Evolutionary conservation across 2,797 vertebrate species (phyloP).

Genomic region (Prunella strophiata): DNA sequence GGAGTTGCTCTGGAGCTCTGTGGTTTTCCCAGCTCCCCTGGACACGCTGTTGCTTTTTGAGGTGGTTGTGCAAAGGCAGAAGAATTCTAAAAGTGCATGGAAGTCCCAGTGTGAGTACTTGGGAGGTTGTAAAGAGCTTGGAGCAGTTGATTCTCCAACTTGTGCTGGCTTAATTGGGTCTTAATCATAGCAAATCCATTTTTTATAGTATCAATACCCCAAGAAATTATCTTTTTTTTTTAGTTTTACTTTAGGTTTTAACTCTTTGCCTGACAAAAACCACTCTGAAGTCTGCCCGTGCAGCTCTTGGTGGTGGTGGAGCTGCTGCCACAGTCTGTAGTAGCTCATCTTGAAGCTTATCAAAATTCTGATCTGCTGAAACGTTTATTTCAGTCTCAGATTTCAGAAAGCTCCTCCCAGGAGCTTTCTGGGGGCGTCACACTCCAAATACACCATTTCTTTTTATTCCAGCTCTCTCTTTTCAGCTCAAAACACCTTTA

Average conservation of each 20-base stretch:
- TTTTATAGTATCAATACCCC: not conserved
- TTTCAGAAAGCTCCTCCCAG: not conserved
- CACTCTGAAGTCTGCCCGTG: rapidly evolving
- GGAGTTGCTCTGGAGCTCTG: rapidly evolving
- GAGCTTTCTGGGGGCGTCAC: rapidly evolving
- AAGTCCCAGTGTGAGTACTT: rapidly evolving
- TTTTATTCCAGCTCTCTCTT: not conserved
- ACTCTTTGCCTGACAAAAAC: not conserved
- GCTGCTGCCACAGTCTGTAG: not conserved
- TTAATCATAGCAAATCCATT: rapidly evolving
- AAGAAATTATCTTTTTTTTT: rapidly evolving
- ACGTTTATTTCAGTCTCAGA: not conserved
- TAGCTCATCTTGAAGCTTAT: not conserved
- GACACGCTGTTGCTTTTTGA: not conserved
- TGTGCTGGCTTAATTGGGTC: not conserved
- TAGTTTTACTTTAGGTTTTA: not conserved
- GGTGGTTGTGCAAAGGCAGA: not conserved
- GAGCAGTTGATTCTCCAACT: not conserved
- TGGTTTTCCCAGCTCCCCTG: not conserved
- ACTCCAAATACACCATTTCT: rapidly evolving
- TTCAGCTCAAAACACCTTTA: not conserved
- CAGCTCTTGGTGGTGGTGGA: not conserved
- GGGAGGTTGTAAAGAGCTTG: too few species aligned
- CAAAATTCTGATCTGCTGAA: not conserved
- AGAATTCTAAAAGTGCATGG: rapidly evolving